Base-by-base conservation (phyloP, 2,888 invertebrate species). In the Lasioglossum morio region DNA sequence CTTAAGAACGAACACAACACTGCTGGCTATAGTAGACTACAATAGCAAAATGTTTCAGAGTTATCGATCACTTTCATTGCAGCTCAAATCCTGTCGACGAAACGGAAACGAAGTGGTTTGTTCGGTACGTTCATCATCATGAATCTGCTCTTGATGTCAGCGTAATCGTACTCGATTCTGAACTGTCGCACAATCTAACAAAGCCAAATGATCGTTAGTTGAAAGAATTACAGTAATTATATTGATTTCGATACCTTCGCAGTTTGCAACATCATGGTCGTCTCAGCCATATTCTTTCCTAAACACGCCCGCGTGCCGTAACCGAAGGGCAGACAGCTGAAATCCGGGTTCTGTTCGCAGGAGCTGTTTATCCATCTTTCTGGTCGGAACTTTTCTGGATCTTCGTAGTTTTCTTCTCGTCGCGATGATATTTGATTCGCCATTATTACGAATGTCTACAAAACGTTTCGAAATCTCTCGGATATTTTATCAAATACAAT, bases 161-260 rank as follows among this genome's bases (percentile, higher is more conserved):
- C 97, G 92, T 97, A 97, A 91, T 97, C 96, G 92, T 97, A 97
- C 91, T 97, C 97, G 73, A 97, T 94, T 92, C 96, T 96, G 92
- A 96, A 97, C 91, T 96, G 96, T 88, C 96, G 96, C 78, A 97
- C 88, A 80, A 97, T 91, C 97, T 97, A 94, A 0, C 72, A 86
- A 72, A 37, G 3, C 4, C 7, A 34, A 43, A 14, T 27, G 73
- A 78, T 27, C 27, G 34, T 74, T 34, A 72, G 79, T 2, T 46
- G 10, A 30, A 53, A 48, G 27, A 16, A 60, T 27, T 30, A 37
- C 27, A n/a, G 27, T n/a, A 19, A 2, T 4, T 0, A 40, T 46
- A 5, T 10, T 19, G 19, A 46, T 60, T 66, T 23, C 53, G 2
- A 48, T 94, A 96, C 97, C 95, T 96, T 96, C 37, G 96, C 95